These are phyloP conservation scores for Paralvinella palmiformis DNA, from an alignment of 1,140 invertebrate genomes.

Conservation along the genomic window DNA sequence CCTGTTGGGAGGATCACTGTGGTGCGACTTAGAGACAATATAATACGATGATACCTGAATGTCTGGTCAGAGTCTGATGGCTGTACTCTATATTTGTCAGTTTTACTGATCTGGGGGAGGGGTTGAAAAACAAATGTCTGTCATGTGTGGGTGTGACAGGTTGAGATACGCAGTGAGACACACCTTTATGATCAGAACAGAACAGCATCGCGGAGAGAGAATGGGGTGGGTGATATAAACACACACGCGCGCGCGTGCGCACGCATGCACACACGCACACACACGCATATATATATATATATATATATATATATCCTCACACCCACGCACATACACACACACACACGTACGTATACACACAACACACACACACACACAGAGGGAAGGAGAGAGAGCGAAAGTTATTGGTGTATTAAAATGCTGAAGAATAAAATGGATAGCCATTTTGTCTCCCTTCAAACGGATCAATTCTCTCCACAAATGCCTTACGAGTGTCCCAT, in stretches of 20 bases:
- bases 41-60: no score
- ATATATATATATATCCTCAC: not conserved
- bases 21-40: no score
- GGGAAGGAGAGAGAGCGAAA: not conserved
- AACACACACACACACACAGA: not conserved
- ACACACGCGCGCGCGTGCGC: not conserved
- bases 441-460: not conserved
- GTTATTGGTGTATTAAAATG: not conserved
- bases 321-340: not conserved
- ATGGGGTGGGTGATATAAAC: not conserved
- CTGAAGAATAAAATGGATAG: not conserved
- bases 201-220: no score
- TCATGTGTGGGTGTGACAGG: not conserved
- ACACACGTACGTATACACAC: not conserved
- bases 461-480: not conserved
- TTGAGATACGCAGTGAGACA: not conserved
- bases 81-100: slow-evolving; percentile 9
- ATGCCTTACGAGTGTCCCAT: no score
- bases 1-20: no score
- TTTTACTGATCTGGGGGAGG: not conserved
- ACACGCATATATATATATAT: not conserved
- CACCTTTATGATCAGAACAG: no score
- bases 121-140: not conserved
- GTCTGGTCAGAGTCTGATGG: slow-evolving; percentile 15
- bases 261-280: not conserved